Conservation (phyloP, 2,888 invertebrate species). For the Aleiodes alternator region DNA sequence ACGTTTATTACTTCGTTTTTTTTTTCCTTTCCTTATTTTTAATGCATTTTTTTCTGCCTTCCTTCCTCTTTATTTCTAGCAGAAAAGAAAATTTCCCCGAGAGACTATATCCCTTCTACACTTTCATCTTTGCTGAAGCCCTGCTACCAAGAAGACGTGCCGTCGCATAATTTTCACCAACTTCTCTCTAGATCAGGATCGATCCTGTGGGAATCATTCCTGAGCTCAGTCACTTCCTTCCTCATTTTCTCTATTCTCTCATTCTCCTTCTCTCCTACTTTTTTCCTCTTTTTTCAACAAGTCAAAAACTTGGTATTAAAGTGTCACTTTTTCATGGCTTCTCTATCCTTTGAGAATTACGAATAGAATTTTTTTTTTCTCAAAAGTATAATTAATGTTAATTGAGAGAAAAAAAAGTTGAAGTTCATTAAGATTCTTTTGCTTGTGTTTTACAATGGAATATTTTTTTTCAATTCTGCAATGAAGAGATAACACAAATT, state of each 20-base stretch:
- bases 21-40: constrained; percentile 4
- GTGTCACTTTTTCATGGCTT: constrained; percentile 1
- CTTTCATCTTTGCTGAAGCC: constrained; percentile 14
- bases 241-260: constrained; percentile 12
- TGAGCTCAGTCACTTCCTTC: constrained; percentile 23
- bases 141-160: constrained; percentile 41
- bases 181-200: constrained; percentile 46
- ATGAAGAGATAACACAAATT: no score
- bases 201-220: constrained; percentile 42
- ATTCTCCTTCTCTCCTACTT: constrained; percentile 7
- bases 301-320: constrained; percentile 30
- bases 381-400: no score
- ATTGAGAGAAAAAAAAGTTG: no score
- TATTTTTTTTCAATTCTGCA: no score
- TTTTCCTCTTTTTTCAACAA: not conserved
- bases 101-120: constrained; percentile 19
- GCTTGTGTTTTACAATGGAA: no score
- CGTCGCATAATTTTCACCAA: constrained; percentile 46
- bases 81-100: constrained; percentile 22
- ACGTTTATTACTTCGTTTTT: constrained; percentile 36
- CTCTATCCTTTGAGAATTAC: not conserved
- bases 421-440: no score
- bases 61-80: constrained; percentile 20
- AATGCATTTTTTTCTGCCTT: not conserved
- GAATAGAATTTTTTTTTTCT: no score